A percentile compares a stretch with the other conserved stretches of the same genome.
Conservation (phyloP, 2,797 vertebrate genomes). For the Neostethus bicornis region DNA sequence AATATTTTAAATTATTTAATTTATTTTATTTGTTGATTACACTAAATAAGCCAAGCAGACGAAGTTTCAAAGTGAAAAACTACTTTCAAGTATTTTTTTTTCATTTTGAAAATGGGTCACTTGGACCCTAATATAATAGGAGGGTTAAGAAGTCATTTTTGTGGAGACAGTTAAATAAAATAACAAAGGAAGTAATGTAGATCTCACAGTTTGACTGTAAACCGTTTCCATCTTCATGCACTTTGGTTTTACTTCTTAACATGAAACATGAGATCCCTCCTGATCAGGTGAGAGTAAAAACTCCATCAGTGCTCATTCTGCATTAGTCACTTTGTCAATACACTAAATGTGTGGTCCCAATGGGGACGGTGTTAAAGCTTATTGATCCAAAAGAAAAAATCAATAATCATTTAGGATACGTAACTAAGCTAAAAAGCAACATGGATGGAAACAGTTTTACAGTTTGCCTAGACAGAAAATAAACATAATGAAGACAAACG, state of each 20-base stretch:
- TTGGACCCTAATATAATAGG: too few relatives aligned
- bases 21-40: slow-evolving; percentile 36
- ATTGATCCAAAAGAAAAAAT: slow-evolving; percentile 18
- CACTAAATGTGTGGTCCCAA: slow-evolving; percentile 9
- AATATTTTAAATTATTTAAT: too few relatives aligned
- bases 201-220: slow-evolving; percentile 6
- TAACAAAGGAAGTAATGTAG: slow-evolving; percentile 2
- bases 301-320: slow-evolving; percentile 5
- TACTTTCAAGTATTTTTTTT: too few relatives aligned
- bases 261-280: slow-evolving; percentile 1
- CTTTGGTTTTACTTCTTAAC: slow-evolving; percentile 3
- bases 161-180: slow-evolving; percentile 10
- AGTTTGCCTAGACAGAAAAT: too few relatives aligned
- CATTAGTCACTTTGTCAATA: background rate
- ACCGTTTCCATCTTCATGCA: slow-evolving; percentile 6
- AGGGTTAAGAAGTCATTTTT: background rate
- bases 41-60: too few relatives aligned
- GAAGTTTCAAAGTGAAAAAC: too few relatives aligned
- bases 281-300: slow-evolving; percentile 3
- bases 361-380: slow-evolving; percentile 1
- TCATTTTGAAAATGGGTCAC: too few relatives aligned
- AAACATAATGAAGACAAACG: too few relatives aligned
- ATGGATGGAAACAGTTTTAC: too few relatives aligned
- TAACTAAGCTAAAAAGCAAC: slow-evolving; percentile 3
- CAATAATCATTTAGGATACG: slow-evolving; percentile 2